Percentiles rank a stretch among this genome's conserved stretches.
phyloP scores from a whole-genome alignment of 2,888 invertebrate species.

The Drosophila anomelani region DNA sequence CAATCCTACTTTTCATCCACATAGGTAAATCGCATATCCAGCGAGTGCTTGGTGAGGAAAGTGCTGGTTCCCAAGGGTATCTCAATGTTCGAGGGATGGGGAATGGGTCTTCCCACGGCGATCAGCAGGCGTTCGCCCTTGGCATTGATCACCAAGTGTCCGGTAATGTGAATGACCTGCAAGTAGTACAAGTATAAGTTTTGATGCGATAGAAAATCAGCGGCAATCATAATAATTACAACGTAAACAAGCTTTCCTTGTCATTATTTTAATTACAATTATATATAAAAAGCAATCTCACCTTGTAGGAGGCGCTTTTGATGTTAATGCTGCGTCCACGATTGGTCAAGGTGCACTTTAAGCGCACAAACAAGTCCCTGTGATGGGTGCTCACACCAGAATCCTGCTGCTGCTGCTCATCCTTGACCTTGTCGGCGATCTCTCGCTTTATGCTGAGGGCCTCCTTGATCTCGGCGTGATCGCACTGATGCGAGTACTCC shows the following conservation, averaged over 20 bases:
- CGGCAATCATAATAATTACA: background rate
- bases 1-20: slow-evolving; percentile 94
- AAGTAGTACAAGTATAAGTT: background rate
- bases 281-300: slow-evolving; percentile 81
- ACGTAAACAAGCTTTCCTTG: background rate
- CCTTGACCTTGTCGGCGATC: slow-evolving; percentile 78
- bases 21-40: slow-evolving; percentile 98
- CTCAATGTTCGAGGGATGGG: slow-evolving; percentile 93
- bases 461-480: slow-evolving; percentile 94
- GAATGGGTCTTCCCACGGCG: slow-evolving; percentile 84
- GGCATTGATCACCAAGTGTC: slow-evolving; percentile 89
- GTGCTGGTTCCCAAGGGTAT: slow-evolving; percentile 94
- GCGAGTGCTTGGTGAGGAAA: slow-evolving; percentile 95
- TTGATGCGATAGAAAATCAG: background rate
- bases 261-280: slow-evolving; percentile 1
- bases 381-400: slow-evolving; percentile 81
- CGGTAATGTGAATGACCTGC: slow-evolving; percentile 95
- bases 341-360: slow-evolving; percentile 97
- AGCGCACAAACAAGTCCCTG: slow-evolving; percentile 86
- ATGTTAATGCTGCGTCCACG: slow-evolving; percentile 98
- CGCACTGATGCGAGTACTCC: slow-evolving; percentile 97
- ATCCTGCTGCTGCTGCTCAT: slow-evolving; percentile 75
- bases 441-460: slow-evolving; percentile 85
- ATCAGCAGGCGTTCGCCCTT: slow-evolving; percentile 85
- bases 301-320: slow-evolving; percentile 98